phyloP scores from a whole-genome alignment of 2,113 vertebrate genomes.

The Phaethornis superciliosus region DNA sequence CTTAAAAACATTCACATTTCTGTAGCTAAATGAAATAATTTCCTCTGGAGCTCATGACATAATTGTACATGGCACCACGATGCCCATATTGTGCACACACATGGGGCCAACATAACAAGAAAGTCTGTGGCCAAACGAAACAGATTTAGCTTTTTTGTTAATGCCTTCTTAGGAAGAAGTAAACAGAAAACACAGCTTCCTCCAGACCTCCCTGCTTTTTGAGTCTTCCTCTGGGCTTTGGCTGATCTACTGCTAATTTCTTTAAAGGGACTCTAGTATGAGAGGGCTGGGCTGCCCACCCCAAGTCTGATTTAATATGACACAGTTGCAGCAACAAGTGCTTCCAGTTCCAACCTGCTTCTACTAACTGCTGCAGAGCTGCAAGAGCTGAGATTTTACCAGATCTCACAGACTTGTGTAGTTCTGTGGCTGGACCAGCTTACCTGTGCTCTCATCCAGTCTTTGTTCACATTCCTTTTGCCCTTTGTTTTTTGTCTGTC shows the following conservation, averaged over 20 bases:
- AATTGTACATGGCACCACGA: not conserved
- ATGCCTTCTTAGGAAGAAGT: not conserved
- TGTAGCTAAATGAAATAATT: not conserved
- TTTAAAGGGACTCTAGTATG: not conserved
- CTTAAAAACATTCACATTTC: not conserved
- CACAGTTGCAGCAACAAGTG: not conserved
- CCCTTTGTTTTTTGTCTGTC: not conserved
- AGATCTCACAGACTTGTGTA: not conserved
- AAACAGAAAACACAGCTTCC: not conserved
- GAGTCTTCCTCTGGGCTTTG: not conserved
- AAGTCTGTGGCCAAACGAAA: not conserved
- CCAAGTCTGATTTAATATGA: not conserved
- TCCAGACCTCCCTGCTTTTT: not conserved
- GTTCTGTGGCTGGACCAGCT: not conserved
- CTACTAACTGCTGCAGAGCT: not conserved
- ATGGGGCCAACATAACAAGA: not conserved
- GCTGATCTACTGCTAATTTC: not conserved
- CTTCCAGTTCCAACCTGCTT: not conserved
- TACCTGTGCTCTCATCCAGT: not conserved
- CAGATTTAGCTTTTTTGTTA: not conserved
- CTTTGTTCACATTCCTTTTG: not conserved
- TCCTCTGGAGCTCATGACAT: not conserved
- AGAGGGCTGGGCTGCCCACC: not conserved
- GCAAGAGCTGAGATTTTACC: not conserved
- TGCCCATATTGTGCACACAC: rapidly evolving